These are phyloP conservation scores for Epizoanthus ramosus DNA, from an alignment of 92 coral and sea anemone genomes.

Conservation along the genomic window DNA sequence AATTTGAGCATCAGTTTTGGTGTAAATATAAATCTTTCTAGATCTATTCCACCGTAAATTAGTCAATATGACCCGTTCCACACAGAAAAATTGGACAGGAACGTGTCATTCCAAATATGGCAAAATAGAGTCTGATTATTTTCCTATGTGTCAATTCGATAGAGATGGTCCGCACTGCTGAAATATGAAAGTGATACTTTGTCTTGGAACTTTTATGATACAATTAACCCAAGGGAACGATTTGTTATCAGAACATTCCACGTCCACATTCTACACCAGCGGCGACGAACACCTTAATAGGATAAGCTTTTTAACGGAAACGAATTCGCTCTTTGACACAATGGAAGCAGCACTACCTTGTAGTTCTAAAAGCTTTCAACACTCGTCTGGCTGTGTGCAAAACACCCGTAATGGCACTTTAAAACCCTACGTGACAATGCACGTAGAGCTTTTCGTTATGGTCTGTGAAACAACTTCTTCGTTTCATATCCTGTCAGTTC, in stretches of 20 bases:
- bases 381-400: constrained; percentile 25
- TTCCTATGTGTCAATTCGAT: constrained; percentile 1
- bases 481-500: too few species aligned
- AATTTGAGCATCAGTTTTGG: too few species aligned
- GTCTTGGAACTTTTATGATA: background rate
- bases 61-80: background rate
- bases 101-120: constrained; percentile 19
- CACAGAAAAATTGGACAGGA: background rate
- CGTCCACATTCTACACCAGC: constrained; percentile 23
- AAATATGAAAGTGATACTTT: constrained; percentile 23
- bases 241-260: constrained; percentile 46
- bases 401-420: constrained; percentile 11
- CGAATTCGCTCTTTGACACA: constrained; percentile 30
- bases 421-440: background rate
- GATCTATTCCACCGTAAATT: background rate
- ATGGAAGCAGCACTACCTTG: background rate
- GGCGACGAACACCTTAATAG: constrained; percentile 30
- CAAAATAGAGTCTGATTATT: background rate
- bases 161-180: constrained; percentile 2
- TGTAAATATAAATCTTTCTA: background rate
- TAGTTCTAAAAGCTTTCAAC: constrained; percentile 17
- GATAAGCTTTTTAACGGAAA: constrained; percentile 18
- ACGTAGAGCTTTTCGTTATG: too few species aligned
- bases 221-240: constrained; percentile 1
- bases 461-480: too few species aligned